These are phyloP conservation scores for Drosophila persimilis DNA, from an alignment of 1,140 invertebrate genomes.

Conservation along the genomic window DNA sequence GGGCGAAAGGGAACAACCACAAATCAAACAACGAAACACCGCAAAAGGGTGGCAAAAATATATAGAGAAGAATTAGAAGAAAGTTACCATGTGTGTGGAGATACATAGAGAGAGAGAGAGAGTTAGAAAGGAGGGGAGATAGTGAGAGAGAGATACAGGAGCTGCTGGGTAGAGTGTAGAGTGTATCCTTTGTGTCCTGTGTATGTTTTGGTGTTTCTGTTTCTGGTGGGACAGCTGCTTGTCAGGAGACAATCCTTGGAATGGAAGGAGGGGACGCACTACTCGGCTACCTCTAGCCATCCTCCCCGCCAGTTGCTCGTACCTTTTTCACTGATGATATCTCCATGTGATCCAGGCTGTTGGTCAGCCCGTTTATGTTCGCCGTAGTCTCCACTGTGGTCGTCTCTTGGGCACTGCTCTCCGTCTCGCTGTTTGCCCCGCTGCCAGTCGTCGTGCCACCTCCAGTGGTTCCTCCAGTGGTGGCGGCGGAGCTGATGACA, in stretches of 20 bases:
- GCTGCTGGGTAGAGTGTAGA: constrained; percentile 28
- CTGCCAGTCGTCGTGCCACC: constrained; percentile 41
- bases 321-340: constrained; percentile 66
- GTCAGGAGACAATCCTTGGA: constrained; percentile 26
- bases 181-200: constrained; percentile 15
- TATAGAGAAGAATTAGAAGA: constrained; percentile 56
- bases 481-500: constrained; percentile 3
- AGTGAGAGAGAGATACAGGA: constrained; percentile 12
- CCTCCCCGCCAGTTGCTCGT: constrained; percentile 48
- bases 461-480: constrained; percentile 8
- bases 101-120: neutral
- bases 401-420: constrained; percentile 67
- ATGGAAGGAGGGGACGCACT: constrained; percentile 1
- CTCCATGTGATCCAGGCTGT: constrained; percentile 68
- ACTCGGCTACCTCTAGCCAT: neutral
- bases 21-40: constrained; percentile 47
- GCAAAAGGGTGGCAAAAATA: constrained; percentile 36
- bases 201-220: constrained; percentile 3
- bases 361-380: constrained; percentile 66
- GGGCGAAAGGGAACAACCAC: constrained; percentile 10
- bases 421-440: constrained; percentile 66
- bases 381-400: constrained; percentile 36
- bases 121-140: constrained; percentile 2
- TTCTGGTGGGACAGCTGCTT: constrained; percentile 36
- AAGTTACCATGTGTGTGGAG: constrained; percentile 26